These are phyloP conservation scores for Yponomeuta cagnagella DNA, from an alignment of 2,888 invertebrate genomes.

Conservation along the genomic window DNA sequence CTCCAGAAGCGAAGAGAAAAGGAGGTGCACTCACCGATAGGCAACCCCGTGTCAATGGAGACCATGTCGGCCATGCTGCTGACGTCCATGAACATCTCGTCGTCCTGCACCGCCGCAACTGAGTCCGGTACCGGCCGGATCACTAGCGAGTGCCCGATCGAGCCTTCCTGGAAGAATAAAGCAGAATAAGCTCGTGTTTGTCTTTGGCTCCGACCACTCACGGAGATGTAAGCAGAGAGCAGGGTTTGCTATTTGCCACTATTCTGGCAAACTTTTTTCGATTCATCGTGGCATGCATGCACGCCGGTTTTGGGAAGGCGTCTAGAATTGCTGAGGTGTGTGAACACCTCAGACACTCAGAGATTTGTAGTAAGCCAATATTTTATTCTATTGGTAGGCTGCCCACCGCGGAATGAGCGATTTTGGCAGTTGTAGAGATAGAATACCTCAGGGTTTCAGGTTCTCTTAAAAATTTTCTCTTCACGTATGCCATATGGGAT, in stretches of 20 bases:
- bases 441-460: too few species aligned
- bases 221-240: background rate
- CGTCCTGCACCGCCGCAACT: constrained; percentile 77
- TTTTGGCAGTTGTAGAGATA: too few species aligned
- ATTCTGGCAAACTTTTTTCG: background rate
- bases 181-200: background rate
- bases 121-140: constrained; percentile 89
- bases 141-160: constrained; percentile 91
- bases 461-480: too few species aligned
- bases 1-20: too few species aligned
- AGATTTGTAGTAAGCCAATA: too few species aligned
- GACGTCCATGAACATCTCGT: constrained; percentile 83
- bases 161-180: constrained; percentile 83
- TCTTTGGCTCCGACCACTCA: too few species aligned
- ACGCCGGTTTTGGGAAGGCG: too few species aligned
- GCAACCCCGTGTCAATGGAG: constrained; percentile 78
- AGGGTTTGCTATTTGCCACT: background rate
- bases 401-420: too few species aligned
- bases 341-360: too few species aligned
- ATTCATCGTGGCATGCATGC: background rate
- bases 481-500: too few species aligned
- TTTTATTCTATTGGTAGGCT: too few species aligned
- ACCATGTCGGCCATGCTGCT: constrained; percentile 79
- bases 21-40: constrained; percentile 55
- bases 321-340: too few species aligned